Conservation (phyloP, 2,113 vertebrate species). For the Thamnaconus septentrionalis region DNA sequence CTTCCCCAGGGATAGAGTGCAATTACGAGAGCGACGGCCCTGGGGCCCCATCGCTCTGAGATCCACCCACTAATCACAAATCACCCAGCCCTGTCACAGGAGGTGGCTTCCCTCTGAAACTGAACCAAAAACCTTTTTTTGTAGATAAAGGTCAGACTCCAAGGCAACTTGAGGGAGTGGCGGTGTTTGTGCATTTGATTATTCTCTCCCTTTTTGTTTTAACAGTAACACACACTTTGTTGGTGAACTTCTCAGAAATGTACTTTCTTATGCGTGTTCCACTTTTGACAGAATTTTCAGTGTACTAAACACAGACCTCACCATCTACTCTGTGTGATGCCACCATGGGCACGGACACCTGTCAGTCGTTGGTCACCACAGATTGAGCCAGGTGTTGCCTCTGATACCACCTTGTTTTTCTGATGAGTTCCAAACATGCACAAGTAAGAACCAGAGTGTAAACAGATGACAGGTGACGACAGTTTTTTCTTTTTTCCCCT, state of each 20-base stretch:
- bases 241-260: no score
- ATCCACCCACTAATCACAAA: conserved; percentile 80
- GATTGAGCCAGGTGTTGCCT: no score
- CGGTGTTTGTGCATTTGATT: conserved; percentile 20
- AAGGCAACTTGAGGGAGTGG: conserved; percentile 48
- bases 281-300: no score
- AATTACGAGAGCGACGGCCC: conserved; percentile 77
- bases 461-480: background rate
- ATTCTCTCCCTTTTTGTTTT: background rate
- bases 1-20: conserved; percentile 72
- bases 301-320: no score
- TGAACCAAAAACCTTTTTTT: conserved; percentile 76
- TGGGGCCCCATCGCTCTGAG: conserved; percentile 64
- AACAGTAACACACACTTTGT: no score
- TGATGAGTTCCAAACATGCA: no score
- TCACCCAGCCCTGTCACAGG: conserved; percentile 62
- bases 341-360: no score
- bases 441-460: no score
- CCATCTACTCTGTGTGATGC: no score
- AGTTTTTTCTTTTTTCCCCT: background rate
- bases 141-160: conserved; percentile 73
- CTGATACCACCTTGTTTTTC: no score
- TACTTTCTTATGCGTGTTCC: no score
- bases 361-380: no score
- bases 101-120: conserved; percentile 73